Conservation (phyloP, 2,113 vertebrate genomes). For the Melanostigma gelatinosum region DNA sequence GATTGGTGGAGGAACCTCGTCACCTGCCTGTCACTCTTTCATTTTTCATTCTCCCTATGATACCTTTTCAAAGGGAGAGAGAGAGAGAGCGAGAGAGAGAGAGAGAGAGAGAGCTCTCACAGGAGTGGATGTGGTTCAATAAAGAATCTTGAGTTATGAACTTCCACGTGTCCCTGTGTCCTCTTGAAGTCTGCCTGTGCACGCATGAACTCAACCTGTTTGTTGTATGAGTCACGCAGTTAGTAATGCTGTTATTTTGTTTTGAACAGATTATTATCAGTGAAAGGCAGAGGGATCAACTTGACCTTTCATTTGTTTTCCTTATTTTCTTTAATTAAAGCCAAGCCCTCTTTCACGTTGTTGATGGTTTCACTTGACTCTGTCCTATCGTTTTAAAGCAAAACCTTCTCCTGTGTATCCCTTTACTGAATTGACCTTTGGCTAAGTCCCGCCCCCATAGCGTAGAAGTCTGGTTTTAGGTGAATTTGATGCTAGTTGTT, state of each 20-base stretch:
- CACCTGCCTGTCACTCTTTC: slow-evolving; percentile 75
- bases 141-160: slow-evolving; percentile 43
- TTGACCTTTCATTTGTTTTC: slow-evolving; percentile 4
- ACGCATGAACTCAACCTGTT: not conserved
- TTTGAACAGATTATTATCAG: slow-evolving; percentile 25
- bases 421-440: not conserved
- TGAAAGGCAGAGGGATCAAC: slow-evolving; percentile 6
- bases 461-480: no score
- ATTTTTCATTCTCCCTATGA: slow-evolving; percentile 59
- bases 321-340: slow-evolving; percentile 3
- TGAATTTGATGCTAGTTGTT: no score
- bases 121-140: slow-evolving; percentile 39
- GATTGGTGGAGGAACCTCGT: slow-evolving; percentile 72
- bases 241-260: slow-evolving; percentile 32
- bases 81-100: not conserved
- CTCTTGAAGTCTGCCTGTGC: not conserved
- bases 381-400: slow-evolving; percentile 14
- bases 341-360: not conserved
- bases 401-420: not conserved
- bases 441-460: no score
- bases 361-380: slow-evolving; percentile 33
- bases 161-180: slow-evolving; percentile 10
- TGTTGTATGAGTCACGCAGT: not conserved
- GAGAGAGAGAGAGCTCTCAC: slow-evolving; percentile 14
- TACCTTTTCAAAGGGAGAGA: slow-evolving; percentile 9